Evolutionary conservation across 2,797 vertebrate genomes (phyloP).

Genomic region (Microctenopoma stevenorrisi): DNA sequence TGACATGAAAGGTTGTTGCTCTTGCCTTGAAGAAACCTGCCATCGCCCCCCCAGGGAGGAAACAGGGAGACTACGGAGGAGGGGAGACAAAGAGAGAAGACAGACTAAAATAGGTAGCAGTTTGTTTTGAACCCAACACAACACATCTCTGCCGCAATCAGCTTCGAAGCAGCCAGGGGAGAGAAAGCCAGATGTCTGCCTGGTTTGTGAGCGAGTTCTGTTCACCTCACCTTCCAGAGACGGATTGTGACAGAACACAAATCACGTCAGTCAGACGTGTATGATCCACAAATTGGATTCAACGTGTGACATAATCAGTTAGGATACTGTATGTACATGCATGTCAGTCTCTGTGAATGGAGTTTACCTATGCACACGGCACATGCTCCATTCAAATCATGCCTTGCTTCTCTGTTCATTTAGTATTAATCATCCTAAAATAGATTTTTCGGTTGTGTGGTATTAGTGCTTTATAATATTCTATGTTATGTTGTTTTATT

Average conservation of each 20-base stretch:
- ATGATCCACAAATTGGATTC: constrained; percentile 3
- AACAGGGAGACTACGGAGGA: constrained; percentile 75
- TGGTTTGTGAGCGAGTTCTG: constrained; percentile 40
- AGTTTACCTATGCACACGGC: constrained; percentile 7
- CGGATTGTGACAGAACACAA: constrained; percentile 20
- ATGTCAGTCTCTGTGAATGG: constrained; percentile 28
- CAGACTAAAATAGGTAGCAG: constrained; percentile 58
- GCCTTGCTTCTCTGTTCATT: neutral
- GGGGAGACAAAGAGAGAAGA: constrained; percentile 58
- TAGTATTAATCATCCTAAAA: neutral
- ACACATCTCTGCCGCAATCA: constrained; percentile 40
- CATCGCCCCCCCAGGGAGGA: constrained; percentile 81
- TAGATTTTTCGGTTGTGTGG: neutral
- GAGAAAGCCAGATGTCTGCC: constrained; percentile 65
- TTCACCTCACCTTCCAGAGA: constrained; percentile 10
- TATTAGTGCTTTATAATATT: no score
- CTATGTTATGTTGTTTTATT: no score
- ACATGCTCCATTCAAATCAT: constrained; percentile 36
- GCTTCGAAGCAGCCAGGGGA: constrained; percentile 57
- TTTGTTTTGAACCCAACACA: constrained; percentile 39
- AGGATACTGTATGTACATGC: constrained; percentile 44
- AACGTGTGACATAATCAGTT: constrained; percentile 9
- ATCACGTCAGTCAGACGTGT: constrained; percentile 1
- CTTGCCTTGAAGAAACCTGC: constrained; percentile 83
- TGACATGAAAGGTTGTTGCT: constrained; percentile 75